Evolutionary conservation across 1,140 invertebrate genomes (phyloP).

Genomic region (Agrypnia vestita): DNA sequence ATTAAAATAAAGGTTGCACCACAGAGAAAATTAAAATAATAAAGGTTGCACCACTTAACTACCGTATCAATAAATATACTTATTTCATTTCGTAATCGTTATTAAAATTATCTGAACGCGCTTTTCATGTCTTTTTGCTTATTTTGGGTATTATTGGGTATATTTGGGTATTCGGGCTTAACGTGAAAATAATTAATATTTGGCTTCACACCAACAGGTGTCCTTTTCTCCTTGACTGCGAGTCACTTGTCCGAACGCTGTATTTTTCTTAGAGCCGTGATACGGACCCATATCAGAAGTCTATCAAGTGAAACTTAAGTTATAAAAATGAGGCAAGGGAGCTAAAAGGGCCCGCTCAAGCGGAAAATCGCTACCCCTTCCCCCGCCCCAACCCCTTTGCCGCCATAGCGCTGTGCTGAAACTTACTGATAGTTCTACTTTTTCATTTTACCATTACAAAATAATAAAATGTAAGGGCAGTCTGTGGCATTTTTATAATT

Average conservation of each 20-base stretch:
- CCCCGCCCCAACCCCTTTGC: no score
- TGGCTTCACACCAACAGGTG: background rate
- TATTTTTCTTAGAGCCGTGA: slow-evolving; percentile 9
- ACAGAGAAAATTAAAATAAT: no score
- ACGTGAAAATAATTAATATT: background rate
- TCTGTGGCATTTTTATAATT: no score
- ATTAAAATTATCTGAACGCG: background rate
- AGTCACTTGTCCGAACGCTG: background rate
- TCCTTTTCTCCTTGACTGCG: background rate
- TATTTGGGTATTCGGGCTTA: background rate
- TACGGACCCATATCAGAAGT: slow-evolving; percentile 26
- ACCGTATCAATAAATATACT: no score
- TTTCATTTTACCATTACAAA: slow-evolving; percentile 8
- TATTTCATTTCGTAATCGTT: no score
- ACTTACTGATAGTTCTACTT: slow-evolving; percentile 28
- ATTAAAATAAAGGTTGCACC: no score
- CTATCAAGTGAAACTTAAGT: slow-evolving; percentile 38
- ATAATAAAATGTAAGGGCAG: background rate
- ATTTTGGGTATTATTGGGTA: no score
- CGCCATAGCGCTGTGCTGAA: background rate
- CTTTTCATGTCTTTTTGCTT: no score
- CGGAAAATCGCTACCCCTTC: slow-evolving; percentile 31
- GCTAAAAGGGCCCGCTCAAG: slow-evolving; percentile 37
- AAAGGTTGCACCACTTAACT: no score
- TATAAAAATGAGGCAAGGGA: slow-evolving; percentile 38